A percentile compares a stretch with the other conserved stretches of the same genome.
These are phyloP conservation scores for Thunnus albacares DNA, from an alignment of 2,797 vertebrate species.

Conservation along the genomic window DNA sequence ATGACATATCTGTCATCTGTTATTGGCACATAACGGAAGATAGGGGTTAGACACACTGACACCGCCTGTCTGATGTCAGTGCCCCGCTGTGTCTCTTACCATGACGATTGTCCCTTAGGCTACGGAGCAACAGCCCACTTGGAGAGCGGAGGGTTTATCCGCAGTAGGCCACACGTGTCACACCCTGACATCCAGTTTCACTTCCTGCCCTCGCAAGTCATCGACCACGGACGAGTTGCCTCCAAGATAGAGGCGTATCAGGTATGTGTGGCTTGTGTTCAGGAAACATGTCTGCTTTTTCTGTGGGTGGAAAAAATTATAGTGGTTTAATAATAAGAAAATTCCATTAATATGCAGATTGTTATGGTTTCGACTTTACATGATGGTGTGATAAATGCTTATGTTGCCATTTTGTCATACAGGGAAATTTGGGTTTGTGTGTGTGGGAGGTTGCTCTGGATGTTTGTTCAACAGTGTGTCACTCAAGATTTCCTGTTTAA, in stretches of 20 bases:
- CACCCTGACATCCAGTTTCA: constrained; percentile 98
- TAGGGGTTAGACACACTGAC: neutral
- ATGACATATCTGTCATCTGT: neutral
- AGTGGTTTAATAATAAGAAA: neutral
- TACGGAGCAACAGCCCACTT: constrained; percentile 94
- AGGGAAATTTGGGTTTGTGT: neutral
- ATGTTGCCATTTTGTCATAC: neutral
- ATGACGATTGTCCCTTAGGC: constrained; percentile 78
- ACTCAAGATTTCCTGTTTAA: no score
- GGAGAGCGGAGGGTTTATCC: constrained; percentile 96
- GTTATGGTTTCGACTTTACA: no score
- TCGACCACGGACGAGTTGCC: constrained; percentile 92
- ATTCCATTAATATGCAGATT: neutral
- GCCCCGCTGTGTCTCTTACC: neutral
- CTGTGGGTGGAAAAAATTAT: neutral
- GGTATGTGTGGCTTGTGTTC: constrained; percentile 77
- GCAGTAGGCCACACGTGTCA: constrained; percentile 87
- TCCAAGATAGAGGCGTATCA: constrained; percentile 94
- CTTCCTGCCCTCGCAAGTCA: constrained; percentile 96
- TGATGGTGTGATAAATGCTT: no score
- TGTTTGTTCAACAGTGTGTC: neutral
- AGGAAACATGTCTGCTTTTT: neutral
- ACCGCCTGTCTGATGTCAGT: neutral
- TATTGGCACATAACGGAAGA: no score
- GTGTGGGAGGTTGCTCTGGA: neutral